Evolutionary conservation across 2,113 vertebrate species (phyloP), one percentile per base, ranked within the genome.

Genomic region (Meles meles): DNA sequence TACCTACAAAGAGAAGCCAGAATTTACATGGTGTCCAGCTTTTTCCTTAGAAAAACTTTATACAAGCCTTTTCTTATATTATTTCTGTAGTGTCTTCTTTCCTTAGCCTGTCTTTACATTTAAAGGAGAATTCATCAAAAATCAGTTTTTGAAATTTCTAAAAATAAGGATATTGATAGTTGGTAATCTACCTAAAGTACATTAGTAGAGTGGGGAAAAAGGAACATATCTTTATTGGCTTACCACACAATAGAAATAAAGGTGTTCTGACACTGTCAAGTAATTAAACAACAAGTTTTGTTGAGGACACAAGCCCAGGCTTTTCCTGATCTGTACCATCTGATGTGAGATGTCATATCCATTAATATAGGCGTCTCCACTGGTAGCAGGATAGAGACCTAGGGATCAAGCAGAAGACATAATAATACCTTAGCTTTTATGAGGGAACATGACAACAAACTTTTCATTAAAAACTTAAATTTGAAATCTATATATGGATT

Each of bases 201-300:
- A 67, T 25, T 31, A 80, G 85, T 31, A 55, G 7, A 89, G 15
- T 74, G 57, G 49, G 31, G 31, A 2, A 85, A 88, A 89, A 42
- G 61, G 57, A 77, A 84, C 9, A 2, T 39, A 55, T 74, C 65
- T 69, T n/a, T 67, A 84, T 61, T 0, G 17, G n/a, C 97, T 98
- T 98, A 99, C 99, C 99, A 99, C 99, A 67, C 99, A 98, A 0
- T 99, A 99, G 98, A 99, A 99, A 89, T 98, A 98, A 90, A 99
- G 99, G 89, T 99, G 99, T 92, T 99, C 99, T 83, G 98, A 98
- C 94, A 99, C 99, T 0, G 99, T 99, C 93, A 99, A 99, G 97
- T 99, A 99, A 98, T 99, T 99, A 5, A 99, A 99, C 84, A 99
- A 98, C 9, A 99, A 99, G 0, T 99, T 99, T 0, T 99, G 99